Conservation (phyloP, 1,140 invertebrate species). For the Callitettix versicolor region DNA sequence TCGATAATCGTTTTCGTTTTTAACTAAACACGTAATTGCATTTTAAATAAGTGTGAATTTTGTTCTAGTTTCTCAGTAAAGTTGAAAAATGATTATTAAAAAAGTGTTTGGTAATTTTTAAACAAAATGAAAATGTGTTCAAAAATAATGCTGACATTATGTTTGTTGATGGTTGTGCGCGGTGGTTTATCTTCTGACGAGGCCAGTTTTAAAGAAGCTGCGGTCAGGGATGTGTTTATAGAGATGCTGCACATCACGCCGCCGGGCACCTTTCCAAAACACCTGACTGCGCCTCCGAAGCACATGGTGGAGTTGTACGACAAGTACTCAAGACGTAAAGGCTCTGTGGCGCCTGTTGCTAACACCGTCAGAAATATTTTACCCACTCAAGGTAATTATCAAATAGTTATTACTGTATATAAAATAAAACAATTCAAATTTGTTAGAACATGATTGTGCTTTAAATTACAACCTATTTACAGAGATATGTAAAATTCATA, state of each 20-base stretch:
- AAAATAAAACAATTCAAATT: too few species aligned
- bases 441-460: too few species aligned
- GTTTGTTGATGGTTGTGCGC: neutral
- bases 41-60: too few species aligned
- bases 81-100: too few species aligned
- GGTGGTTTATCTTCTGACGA: neutral
- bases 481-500: too few species aligned
- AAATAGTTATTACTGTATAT: too few species aligned
- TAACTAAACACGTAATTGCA: too few species aligned
- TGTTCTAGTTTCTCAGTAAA: too few species aligned
- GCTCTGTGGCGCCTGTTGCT: neutral
- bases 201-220: neutral
- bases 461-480: too few species aligned
- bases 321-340: neutral
- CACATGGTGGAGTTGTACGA: constrained; percentile 3
- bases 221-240: neutral
- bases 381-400: neutral
- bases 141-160: neutral
- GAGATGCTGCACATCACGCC: neutral
- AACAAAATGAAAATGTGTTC: too few species aligned
- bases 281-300: neutral
- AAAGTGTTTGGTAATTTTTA: too few species aligned
- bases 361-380: constrained; percentile 3
- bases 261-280: neutral
- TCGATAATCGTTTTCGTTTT: too few species aligned